Base-by-base conservation (phyloP, 2,113 vertebrate genomes). In the Prietella phreatophila region DNA sequence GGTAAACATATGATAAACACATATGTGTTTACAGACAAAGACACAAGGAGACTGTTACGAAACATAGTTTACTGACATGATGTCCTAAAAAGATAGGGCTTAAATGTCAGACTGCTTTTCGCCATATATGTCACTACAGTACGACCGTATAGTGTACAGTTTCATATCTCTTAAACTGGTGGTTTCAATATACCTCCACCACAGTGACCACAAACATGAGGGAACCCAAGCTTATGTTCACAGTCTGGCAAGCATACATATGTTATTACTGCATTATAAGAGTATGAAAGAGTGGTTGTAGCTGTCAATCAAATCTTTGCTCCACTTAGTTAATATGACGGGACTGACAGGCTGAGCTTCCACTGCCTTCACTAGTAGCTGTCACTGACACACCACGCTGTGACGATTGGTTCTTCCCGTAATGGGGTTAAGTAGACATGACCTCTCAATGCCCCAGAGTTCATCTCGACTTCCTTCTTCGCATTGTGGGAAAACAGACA, bases 361-460 rank as follows among this genome's bases (percentile, higher is more conserved):
- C 88, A 22, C 33, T 93, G 93, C 92, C 92, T 92, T 92, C 86
- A 90, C 91, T 91, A 92, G 93, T 93, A 93, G 90, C 93, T 88
- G 87, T 91, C 88, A 88, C 91, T 92, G 91, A 91, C 91, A 86
- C 75, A 90, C 87, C 83, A 87, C 92, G 92, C 92, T 93, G 93
- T 91, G 91, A 89, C 93, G 93, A 95, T 95, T 95, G 94, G 94
- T 91, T 88, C 90, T 85, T 92, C 92, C 90, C 85, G 82, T 82
- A 86, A 83, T 82, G 87, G 94, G 91, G 95, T 95, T 96, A 96
- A 96, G 95, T 94, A 94, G 95, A 95, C 94, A 94, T 89, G 95
- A 95, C 95, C 95, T 82, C 89, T 80, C 71, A 0, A 2, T 87
- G 93, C 90, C 93, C 94, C 13, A 82, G 91, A 93, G 94, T 93